Base-by-base conservation (phyloP, 2,888 invertebrate species). In the Thumatha senex region DNA sequence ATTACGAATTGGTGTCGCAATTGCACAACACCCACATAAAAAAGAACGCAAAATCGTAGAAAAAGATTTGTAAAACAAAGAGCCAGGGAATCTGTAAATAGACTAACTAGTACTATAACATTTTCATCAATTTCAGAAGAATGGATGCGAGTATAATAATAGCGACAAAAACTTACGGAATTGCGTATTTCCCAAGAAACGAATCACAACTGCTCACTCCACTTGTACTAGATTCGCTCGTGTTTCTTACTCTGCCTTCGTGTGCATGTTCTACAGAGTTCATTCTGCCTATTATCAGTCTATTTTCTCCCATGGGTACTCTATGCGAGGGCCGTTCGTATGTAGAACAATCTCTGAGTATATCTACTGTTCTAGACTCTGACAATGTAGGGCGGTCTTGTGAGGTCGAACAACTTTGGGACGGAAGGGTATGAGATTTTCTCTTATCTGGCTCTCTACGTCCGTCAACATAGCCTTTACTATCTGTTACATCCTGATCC, bases 141-240 rank as follows among this genome's bases (percentile, higher is more conserved):
- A 24, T 24, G 18, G 18, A 24, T 4, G 18, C 3, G 5, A 24
- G 5, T 24, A n/a, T n/a, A n/a, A n/a, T n/a, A n/a, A n/a, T n/a
- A n/a, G n/a, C 5, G 18, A 24, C 31, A 34, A 40, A 38, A 38
- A 87, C 89, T 87, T 80, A 94, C 92, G 93, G 93, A 67, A 93
- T 88, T 59, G 90, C 88, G 66, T 92, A 92, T 76, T 93, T 93
- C 54, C 93, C 94, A 24, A 93, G 89, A 44, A 94, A 94, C 1
- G 96, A 96, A 80, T 96, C 96, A 69, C 95, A 95, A 50, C 96
- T 96, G 82, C 96, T 96, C 15, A 96, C 95, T 38, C 96, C 96
- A 56, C 96, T 96, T 0, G 96, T 96, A 51, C 95, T 95, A 1
- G 96, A 96, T 75, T 96, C 96, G n/a, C 92, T 92, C 0, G 89